phyloP scores from a whole-genome alignment of 2,888 invertebrate genomes.

The Folsomia candida region DNA sequence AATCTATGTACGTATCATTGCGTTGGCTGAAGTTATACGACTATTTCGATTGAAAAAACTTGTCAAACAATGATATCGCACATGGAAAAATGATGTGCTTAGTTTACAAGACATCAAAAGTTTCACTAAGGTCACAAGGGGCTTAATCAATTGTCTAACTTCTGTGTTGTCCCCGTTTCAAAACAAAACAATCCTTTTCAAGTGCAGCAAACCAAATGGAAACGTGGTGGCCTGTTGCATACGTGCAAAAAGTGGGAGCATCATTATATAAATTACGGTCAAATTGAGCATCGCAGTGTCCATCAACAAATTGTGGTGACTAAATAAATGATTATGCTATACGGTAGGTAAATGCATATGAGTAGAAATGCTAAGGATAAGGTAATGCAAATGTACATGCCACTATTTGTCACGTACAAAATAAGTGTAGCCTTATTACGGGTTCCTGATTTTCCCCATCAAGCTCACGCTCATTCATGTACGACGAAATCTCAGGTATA shows the following conservation, averaged over 20 bases:
- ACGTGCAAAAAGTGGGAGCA: neutral
- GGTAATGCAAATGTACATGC: too few species aligned
- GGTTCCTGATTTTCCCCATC: too few species aligned
- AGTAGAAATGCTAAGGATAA: too few species aligned
- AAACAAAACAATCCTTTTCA: neutral
- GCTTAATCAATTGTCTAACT: neutral
- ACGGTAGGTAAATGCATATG: too few species aligned
- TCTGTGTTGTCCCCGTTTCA: neutral
- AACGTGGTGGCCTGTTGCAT: too few species aligned
- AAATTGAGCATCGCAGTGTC: neutral
- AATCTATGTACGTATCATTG: neutral
- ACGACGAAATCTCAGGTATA: too few species aligned
- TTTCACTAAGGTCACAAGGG: conserved; percentile 2
- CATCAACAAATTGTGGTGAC: neutral
- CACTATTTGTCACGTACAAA: too few species aligned
- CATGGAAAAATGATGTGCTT: neutral
- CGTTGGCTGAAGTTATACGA: neutral
- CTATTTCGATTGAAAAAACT: neutral
- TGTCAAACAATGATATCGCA: neutral
- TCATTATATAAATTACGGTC: neutral
- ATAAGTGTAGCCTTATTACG: too few species aligned
- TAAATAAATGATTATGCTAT: neutral
- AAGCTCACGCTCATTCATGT: too few species aligned
- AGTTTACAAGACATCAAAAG: neutral
- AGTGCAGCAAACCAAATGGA: neutral